Evolutionary conservation across 2,888 invertebrate genomes (phyloP).

Genomic region (Caenorhabditis macrosperma): DNA sequence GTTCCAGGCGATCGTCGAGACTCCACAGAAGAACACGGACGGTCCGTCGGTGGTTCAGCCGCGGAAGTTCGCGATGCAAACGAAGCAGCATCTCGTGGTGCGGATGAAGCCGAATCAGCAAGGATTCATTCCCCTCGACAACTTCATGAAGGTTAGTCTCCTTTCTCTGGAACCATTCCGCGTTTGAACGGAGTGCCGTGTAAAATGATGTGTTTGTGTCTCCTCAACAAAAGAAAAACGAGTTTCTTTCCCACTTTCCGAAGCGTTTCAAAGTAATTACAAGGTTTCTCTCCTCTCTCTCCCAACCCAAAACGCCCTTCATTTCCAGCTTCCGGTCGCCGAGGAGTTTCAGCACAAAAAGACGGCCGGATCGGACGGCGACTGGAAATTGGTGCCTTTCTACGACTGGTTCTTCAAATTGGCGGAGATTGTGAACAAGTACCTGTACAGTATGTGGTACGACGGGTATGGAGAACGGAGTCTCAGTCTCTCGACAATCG

Average conservation of each 20-base stretch:
- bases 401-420: slow-evolving; percentile 78
- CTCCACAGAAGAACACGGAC: slow-evolving; percentile 79
- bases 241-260: slow-evolving; percentile 19
- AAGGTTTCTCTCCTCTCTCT: slow-evolving; percentile 3
- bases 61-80: slow-evolving; percentile 69
- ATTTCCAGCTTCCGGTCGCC: slow-evolving; percentile 74
- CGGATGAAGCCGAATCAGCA: slow-evolving; percentile 76
- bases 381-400: slow-evolving; percentile 78
- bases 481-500: background rate
- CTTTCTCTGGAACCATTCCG: slow-evolving; percentile 6
- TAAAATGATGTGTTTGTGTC: slow-evolving; percentile 25
- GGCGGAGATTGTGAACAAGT: slow-evolving; percentile 79
- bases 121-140: slow-evolving; percentile 72
- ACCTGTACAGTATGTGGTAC: slow-evolving; percentile 79
- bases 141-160: slow-evolving; percentile 74
- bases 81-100: slow-evolving; percentile 75
- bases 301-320: background rate
- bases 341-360: slow-evolving; percentile 76
- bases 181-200: slow-evolving; percentile 30
- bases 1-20: slow-evolving; percentile 79
- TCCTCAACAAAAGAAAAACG: slow-evolving; percentile 24
- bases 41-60: slow-evolving; percentile 77
- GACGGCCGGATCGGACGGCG: slow-evolving; percentile 70
- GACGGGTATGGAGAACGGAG: slow-evolving; percentile 71
- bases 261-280: slow-evolving; percentile 25